Evolutionary conservation across 2,888 invertebrate species (phyloP).

Genomic region (Paralinhomoeus sp.): DNA sequence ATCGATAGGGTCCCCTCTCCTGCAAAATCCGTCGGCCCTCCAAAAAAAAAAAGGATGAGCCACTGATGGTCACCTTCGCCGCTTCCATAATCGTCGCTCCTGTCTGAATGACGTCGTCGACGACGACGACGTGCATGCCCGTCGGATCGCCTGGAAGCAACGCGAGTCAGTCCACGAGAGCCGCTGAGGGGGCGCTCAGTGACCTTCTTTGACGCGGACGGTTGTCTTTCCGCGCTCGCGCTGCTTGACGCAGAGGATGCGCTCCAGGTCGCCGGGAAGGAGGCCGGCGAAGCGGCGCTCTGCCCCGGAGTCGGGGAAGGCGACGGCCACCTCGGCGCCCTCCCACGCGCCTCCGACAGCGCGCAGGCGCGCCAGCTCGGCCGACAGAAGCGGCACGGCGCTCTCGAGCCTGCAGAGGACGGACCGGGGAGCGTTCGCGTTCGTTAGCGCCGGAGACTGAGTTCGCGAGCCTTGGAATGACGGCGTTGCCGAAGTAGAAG

Average conservation of each 20-base stretch:
- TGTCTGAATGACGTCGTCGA: constrained; percentile 30
- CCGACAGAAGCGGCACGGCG: constrained; percentile 24
- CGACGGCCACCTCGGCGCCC: constrained; percentile 16
- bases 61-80: constrained; percentile 21
- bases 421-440: too few species aligned
- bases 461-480: constrained; percentile 30
- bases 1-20: too few species aligned
- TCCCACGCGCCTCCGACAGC: constrained; percentile 8
- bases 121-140: constrained; percentile 26
- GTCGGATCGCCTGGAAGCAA: constrained; percentile 23
- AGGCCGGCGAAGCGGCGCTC: constrained; percentile 25
- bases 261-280: constrained; percentile 15
- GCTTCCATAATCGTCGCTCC: constrained; percentile 29
- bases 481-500: constrained; percentile 28
- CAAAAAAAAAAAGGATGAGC: too few species aligned
- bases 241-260: constrained; percentile 25
- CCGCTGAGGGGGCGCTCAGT: too few species aligned
- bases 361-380: constrained; percentile 11
- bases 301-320: constrained; percentile 30
- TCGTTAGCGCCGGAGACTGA: too few species aligned
- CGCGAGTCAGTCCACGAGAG: too few species aligned
- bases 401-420: constrained; percentile 27
- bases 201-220: constrained; percentile 28
- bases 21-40: too few species aligned
- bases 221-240: constrained; percentile 23